phyloP scores from a whole-genome alignment of 2,888 invertebrate genomes.

The Tenthredo scrophulariae region DNA sequence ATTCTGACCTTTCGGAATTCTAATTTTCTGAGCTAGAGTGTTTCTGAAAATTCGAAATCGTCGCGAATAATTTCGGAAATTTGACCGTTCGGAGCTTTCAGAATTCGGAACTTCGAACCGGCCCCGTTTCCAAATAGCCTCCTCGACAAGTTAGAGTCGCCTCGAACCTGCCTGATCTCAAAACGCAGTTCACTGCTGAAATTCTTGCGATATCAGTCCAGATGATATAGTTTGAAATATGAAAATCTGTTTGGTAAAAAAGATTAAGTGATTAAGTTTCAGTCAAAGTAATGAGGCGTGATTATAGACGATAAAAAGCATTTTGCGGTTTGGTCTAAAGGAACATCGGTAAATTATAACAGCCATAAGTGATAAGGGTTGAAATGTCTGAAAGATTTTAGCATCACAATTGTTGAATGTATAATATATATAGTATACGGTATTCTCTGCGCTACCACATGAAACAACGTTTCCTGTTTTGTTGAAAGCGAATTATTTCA shows the following conservation, averaged over 20 bases:
- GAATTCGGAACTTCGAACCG: too few species aligned
- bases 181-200: neutral
- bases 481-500: conserved; percentile 42
- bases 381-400: conserved; percentile 9
- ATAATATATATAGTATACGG: neutral
- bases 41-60: too few species aligned
- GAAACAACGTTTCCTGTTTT: conserved; percentile 31
- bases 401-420: neutral
- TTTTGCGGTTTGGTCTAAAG: neutral
- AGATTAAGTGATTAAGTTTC: neutral
- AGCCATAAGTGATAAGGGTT: neutral
- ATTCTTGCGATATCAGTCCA: neutral
- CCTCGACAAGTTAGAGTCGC: conserved; percentile 29
- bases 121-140: neutral
- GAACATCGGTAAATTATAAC: neutral
- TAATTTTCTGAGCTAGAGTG: too few species aligned
- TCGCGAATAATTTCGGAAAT: too few species aligned
- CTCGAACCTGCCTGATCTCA: conserved; percentile 1
- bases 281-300: neutral
- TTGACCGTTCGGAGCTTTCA: too few species aligned
- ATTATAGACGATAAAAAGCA: neutral
- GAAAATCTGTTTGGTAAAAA: neutral
- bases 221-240: neutral
- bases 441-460: neutral
- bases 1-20: too few species aligned